These are phyloP conservation scores for Opisthocomus hoazin DNA, from an alignment of 2,113 vertebrate genomes.

Conservation along the genomic window DNA sequence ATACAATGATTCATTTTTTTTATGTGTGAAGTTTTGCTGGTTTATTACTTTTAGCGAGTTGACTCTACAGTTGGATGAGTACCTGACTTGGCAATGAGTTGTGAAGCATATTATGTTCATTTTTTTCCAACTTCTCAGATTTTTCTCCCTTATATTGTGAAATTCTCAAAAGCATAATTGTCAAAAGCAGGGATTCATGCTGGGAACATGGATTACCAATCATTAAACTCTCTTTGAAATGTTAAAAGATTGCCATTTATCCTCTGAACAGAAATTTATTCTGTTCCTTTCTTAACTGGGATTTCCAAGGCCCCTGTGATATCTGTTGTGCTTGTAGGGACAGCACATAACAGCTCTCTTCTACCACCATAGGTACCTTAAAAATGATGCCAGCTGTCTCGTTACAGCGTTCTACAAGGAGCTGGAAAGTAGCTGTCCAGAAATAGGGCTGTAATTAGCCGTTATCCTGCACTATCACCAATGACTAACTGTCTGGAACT, in stretches of 20 bases:
- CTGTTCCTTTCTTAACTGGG: background rate
- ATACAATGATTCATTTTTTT: background rate
- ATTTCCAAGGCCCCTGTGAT: background rate
- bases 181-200: background rate
- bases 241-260: background rate
- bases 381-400: background rate
- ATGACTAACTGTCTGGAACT: constrained; percentile 21
- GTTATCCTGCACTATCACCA: background rate
- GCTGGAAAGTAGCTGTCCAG: background rate
- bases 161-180: background rate
- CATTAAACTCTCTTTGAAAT: background rate
- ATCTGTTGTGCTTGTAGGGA: background rate
- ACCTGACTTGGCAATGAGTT: background rate
- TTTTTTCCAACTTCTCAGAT: background rate
- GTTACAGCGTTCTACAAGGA: background rate
- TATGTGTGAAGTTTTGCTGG: background rate
- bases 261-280: background rate
- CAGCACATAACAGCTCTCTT: background rate
- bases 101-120: background rate
- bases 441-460: background rate
- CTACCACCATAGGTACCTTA: background rate
- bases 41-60: background rate
- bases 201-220: background rate
- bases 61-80: background rate
- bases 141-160: background rate